Evolutionary conservation across 2,113 vertebrate genomes (phyloP).

Genomic region (Grantiella picta): DNA sequence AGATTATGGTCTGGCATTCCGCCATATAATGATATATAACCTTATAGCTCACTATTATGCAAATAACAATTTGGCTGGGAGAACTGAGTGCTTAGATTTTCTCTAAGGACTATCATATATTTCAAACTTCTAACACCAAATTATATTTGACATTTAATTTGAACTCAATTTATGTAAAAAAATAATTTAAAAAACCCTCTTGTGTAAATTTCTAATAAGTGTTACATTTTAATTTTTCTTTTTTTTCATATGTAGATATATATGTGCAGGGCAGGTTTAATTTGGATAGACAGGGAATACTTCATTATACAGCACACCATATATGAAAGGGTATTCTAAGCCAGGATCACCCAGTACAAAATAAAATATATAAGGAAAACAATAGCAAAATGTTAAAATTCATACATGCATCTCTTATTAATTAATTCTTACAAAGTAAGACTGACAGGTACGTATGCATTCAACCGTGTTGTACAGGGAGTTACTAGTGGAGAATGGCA

Average conservation of each 20-base stretch:
- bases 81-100: slow-evolving; percentile 52
- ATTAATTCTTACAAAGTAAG: slow-evolving; percentile 65
- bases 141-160: slow-evolving; percentile 73
- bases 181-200: slow-evolving; percentile 48
- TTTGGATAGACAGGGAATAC: background rate
- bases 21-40: slow-evolving; percentile 68
- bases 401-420: slow-evolving; percentile 20
- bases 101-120: slow-evolving; percentile 66
- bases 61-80: slow-evolving; percentile 71
- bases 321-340: background rate
- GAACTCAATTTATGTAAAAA: slow-evolving; percentile 57
- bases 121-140: slow-evolving; percentile 65
- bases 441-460: slow-evolving; percentile 62
- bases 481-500: slow-evolving; percentile 46
- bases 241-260: background rate
- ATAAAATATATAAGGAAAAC: background rate
- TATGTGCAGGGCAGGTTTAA: background rate
- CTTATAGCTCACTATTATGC: slow-evolving; percentile 68
- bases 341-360: background rate
- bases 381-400: slow-evolving; percentile 53
- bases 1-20: slow-evolving; percentile 66
- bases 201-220: slow-evolving; percentile 3
- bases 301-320: background rate
- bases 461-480: slow-evolving; percentile 55
- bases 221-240: background rate